Base-by-base conservation (phyloP, 2,888 invertebrate genomes). In the Luperina testacea region DNA sequence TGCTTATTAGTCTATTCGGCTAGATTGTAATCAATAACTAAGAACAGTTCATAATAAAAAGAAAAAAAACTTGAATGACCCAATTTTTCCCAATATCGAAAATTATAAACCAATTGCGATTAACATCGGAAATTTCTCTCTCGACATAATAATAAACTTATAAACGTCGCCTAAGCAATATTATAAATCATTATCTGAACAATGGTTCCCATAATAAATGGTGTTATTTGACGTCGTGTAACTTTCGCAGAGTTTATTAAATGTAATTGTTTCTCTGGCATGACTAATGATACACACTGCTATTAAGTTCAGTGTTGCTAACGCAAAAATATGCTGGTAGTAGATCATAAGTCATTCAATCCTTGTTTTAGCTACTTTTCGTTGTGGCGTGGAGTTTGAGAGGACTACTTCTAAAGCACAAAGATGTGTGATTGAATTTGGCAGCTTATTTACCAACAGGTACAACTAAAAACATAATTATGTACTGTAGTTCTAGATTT, bases 241-340 rank as follows among this genome's bases (percentile, higher is more conserved):
- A 91, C 90, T 92, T 91, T 90, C 68, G 77, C 81, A 27, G 82
- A 85, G 87, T 91, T 92, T 89, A 90, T 90, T 90, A 90, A 90
- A 90, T 89, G 81, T 90, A 90, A 91, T 91, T 90, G 90, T 90
- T 90, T 90, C 86, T 84, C 81, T 84, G 86, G 80, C 67, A 78
- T 80, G 84, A 88, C 74, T 81, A 85, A 84, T 84, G 81, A 69
- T 81, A 90, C 89, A 88, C 80, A 90, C 86, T 45, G 90, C 45
- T 72, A 48, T 20, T 1, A 42, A 59, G 78, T 65, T 75, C 48
- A 48, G 17, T 15, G n/a, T 71, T 61, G 61, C 17, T 59, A 38
- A 7, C 11, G 5, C 7, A 38, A 51, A 42, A 67, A 57, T 2
- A 17, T 69, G 42, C 15, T 38, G n/a, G 32, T 70, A 15, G 24